A percentile compares a stretch with the other conserved stretches of the same genome.
Evolutionary conservation across 1,140 invertebrate species (phyloP).

Genomic region (Sitobion miscanthi): DNA sequence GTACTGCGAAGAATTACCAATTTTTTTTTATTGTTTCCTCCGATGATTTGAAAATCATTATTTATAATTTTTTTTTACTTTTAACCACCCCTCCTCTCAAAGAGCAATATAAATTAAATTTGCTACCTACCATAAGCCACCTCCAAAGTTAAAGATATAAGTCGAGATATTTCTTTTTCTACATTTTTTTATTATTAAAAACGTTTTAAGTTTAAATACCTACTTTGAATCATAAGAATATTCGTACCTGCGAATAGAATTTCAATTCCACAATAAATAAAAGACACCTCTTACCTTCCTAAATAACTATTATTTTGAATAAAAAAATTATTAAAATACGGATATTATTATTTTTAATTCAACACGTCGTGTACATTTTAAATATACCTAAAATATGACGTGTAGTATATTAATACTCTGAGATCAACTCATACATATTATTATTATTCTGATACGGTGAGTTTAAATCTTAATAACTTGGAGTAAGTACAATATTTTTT

Average conservation of each 20-base stretch:
- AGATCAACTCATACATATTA: too few species aligned
- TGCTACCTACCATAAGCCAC: too few species aligned
- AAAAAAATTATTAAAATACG: background rate
- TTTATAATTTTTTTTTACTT: too few species aligned
- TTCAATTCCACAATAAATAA: background rate
- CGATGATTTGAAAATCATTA: too few species aligned
- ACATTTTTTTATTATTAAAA: background rate
- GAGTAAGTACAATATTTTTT: too few species aligned
- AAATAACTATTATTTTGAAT: background rate
- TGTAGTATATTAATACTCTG: too few species aligned
- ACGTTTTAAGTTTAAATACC: background rate
- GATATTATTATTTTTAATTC: background rate
- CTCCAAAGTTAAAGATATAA: background rate
- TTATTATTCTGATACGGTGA: too few species aligned
- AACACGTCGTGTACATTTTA: background rate
- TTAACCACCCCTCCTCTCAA: too few species aligned
- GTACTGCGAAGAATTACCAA: too few species aligned
- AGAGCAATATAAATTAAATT: too few species aligned
- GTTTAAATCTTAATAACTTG: too few species aligned
- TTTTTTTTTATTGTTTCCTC: too few species aligned
- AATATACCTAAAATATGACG: background rate
- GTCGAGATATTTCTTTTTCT: background rate
- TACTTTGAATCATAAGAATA: background rate
- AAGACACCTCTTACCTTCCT: background rate
- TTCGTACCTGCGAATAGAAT: background rate